A percentile compares a stretch with the other conserved stretches of the same genome.
These are phyloP conservation scores for Trypoxylon attenuatum DNA, from an alignment of 2,888 invertebrate genomes.

Conservation along the genomic window DNA sequence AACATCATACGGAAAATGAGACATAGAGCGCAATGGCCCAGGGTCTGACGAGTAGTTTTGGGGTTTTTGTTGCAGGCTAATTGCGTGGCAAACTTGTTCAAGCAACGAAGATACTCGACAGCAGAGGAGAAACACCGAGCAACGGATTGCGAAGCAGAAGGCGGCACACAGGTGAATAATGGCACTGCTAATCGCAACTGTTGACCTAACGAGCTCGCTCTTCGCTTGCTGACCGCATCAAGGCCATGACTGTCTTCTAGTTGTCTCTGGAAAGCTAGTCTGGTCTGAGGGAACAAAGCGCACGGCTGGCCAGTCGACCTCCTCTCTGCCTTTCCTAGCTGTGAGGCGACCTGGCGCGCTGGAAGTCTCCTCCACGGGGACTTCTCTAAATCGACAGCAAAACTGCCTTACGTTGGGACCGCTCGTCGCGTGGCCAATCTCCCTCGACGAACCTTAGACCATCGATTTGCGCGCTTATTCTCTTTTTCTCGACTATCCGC, in stretches of 20 bases:
- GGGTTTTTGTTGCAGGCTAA: slow-evolving; percentile 53
- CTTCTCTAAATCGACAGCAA: slow-evolving; percentile 16
- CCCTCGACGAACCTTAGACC: slow-evolving; percentile 4
- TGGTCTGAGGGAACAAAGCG: slow-evolving; percentile 33
- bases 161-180: slow-evolving; percentile 73
- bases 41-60: too few species aligned
- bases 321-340: neutral
- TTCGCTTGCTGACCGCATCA: slow-evolving; percentile 59
- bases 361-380: neutral
- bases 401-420: slow-evolving; percentile 38
- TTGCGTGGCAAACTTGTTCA: slow-evolving; percentile 65
- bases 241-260: slow-evolving; percentile 52
- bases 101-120: slow-evolving; percentile 41
- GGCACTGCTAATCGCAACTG: slow-evolving; percentile 69
- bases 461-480: neutral
- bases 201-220: slow-evolving; percentile 66
- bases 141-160: slow-evolving; percentile 63
- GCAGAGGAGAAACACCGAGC: slow-evolving; percentile 55
- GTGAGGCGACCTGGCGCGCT: slow-evolving; percentile 5
- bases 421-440: neutral
- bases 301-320: neutral
- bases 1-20: too few species aligned
- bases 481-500: neutral
- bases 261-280: slow-evolving; percentile 39
- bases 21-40: too few species aligned